These are phyloP conservation scores for Nerophis ophidion DNA, from an alignment of 2,113 vertebrate genomes.

Conservation along the genomic window DNA sequence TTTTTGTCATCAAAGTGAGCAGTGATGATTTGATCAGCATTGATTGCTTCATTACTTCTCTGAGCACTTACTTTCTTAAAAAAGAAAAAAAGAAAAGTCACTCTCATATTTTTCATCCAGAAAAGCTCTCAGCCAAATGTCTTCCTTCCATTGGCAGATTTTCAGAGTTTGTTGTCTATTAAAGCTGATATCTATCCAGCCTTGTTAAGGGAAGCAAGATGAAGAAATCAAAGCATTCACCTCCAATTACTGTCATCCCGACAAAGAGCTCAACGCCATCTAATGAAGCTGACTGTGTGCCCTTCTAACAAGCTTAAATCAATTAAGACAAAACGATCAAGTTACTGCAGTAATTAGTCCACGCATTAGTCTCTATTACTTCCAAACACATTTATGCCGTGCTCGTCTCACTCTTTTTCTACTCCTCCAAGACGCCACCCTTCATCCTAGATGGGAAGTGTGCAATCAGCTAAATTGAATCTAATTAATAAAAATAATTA, in stretches of 20 bases:
- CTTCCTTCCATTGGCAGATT: conserved; percentile 9
- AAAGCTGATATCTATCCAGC: conserved; percentile 39
- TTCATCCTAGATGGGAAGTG: conserved; percentile 40
- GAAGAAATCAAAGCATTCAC: conserved; percentile 46
- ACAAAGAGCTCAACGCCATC: conserved; percentile 36
- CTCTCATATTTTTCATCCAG: background rate
- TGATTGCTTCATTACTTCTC: too few relatives aligned
- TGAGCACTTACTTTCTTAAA: too few relatives aligned
- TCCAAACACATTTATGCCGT: conserved; percentile 49
- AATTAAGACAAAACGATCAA: conserved; percentile 62
- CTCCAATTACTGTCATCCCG: conserved; percentile 56
- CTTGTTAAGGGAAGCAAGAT: conserved; percentile 26
- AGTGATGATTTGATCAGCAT: too few relatives aligned
- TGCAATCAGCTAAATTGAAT: conserved; percentile 63
- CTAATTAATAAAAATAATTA: conserved; percentile 64
- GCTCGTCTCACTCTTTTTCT: conserved; percentile 30
- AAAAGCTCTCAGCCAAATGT: background rate
- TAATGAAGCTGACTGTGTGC: conserved; percentile 34
- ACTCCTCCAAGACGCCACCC: conserved; percentile 10
- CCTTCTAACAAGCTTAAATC: conserved; percentile 57
- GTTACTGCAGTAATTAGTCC: conserved; percentile 58
- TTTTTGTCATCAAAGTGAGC: background rate
- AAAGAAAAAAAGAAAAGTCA: too few relatives aligned
- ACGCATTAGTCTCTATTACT: conserved; percentile 50
- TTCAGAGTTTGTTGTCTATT: conserved; percentile 15